Base-by-base conservation (phyloP, 2,113 vertebrate genomes). In the Notiomystis cincta region DNA sequence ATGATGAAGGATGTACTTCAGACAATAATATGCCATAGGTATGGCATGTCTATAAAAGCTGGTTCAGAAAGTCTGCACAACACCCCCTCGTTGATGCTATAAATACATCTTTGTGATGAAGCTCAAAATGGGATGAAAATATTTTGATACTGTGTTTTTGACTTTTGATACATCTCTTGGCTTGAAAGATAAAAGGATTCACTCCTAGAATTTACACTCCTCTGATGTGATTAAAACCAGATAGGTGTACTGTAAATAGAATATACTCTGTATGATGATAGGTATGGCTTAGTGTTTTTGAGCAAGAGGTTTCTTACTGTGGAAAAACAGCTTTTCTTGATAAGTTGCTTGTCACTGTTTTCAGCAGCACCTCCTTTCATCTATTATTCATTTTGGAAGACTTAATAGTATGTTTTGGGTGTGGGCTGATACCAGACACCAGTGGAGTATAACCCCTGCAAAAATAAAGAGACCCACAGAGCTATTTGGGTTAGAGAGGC, bases 361-460 rank as follows among this genome's bases (percentile, higher is more conserved):
- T 97, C 95, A 94, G 78, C 96, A 97, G 94, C 82, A 83, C 94
- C 90, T 96, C 96, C 95, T 97, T 97, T 98, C 95, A 98, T 98
- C 97, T 98, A 97, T 98, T 98, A 98, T 97, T 98, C 96, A 97
- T 97, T 98, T 95, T 89, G 80, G 96, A 95, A 94, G 91, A 91
- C 93, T 97, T 95, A 96, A 95, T 94, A 96, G 94, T 95, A 89
- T 75, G 64, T 90, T 94, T 97, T 95, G 87, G 96, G 91, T 16
- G 28, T 96, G 93, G 96, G 96, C 96, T 96, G 93, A 77, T 92
- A 93, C 47, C 96, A 95, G 95, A 83, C 83, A 92, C 89, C 94
- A 73, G 84, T 35, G 53, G 30, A 80, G 91, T 95, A 73, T 93
- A 96, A 96, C 95, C 96, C 53, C 31, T 75, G 53, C 85, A 60